These are phyloP conservation scores for Poeciliopsis prolifica DNA, from an alignment of 2,113 vertebrate genomes.

Conservation along the genomic window DNA sequence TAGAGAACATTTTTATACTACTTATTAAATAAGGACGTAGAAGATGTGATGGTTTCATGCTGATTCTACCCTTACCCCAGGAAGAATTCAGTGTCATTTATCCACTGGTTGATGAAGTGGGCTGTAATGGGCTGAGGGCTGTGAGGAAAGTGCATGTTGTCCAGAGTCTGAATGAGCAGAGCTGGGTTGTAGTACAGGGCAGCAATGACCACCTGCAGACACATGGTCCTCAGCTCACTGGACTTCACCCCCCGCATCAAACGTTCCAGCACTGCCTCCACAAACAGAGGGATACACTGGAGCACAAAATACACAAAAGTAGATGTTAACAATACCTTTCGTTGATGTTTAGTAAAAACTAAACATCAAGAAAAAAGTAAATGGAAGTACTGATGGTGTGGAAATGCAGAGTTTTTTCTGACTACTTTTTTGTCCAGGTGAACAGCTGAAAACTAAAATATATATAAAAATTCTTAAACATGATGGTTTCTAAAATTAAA, in stretches of 20 bases:
- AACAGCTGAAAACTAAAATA: too few species aligned
- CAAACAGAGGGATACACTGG: slow-evolving; percentile 94
- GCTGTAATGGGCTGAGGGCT: slow-evolving; percentile 92
- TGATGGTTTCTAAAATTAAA: background rate
- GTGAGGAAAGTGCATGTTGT: slow-evolving; percentile 91
- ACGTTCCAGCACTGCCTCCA: slow-evolving; percentile 93
- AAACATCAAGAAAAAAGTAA: too few species aligned
- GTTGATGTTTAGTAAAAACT: too few species aligned
- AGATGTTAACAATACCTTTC: background rate
- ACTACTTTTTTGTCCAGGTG: too few species aligned
- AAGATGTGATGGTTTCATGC: too few species aligned
- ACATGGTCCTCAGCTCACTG: slow-evolving; percentile 94
- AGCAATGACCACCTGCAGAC: slow-evolving; percentile 95
- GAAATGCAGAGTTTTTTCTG: too few species aligned
- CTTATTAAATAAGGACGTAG: too few species aligned
- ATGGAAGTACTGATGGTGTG: too few species aligned
- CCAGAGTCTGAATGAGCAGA: slow-evolving; percentile 91
- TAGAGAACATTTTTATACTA: too few species aligned
- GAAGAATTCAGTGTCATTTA: slow-evolving; percentile 97
- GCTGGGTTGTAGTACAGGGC: slow-evolving; percentile 94
- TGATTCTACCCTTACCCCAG: slow-evolving; percentile 79
- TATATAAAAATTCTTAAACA: background rate
- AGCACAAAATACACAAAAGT: background rate
- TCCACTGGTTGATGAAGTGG: slow-evolving; percentile 99
- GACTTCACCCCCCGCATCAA: slow-evolving; percentile 94